These are phyloP conservation scores for Sturmia bella DNA, from an alignment of 2,888 invertebrate species.

Conservation along the genomic window DNA sequence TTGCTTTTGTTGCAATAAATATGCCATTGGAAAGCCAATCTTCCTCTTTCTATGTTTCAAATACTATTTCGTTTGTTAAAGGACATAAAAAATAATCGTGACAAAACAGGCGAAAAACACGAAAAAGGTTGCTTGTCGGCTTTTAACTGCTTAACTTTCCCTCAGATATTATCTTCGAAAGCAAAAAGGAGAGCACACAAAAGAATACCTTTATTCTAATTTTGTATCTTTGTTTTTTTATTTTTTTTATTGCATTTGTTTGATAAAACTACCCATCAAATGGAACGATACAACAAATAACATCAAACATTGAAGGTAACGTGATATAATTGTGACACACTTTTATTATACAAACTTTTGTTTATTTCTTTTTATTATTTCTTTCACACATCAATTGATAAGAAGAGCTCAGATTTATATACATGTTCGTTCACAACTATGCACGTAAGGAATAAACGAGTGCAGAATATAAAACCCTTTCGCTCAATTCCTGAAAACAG, in stretches of 20 bases:
- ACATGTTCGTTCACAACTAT: not conserved
- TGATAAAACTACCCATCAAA: slow-evolving; percentile 63
- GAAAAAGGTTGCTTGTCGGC: slow-evolving; percentile 43
- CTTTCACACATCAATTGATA: not conserved
- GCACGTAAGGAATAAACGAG: not conserved
- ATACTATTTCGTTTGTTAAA: slow-evolving; percentile 42
- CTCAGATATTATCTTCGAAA: slow-evolving; percentile 54
- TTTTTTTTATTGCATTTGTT: slow-evolving; percentile 8
- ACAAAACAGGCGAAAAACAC: slow-evolving; percentile 27
- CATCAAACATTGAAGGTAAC: slow-evolving; percentile 57
- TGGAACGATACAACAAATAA: slow-evolving; percentile 61
- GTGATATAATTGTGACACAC: slow-evolving; percentile 65
- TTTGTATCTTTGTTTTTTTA: slow-evolving; percentile 13
- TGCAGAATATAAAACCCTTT: slow-evolving; percentile 28
- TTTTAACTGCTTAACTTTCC: slow-evolving; percentile 58
- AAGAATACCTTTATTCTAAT: slow-evolving; percentile 1
- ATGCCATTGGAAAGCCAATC: slow-evolving; percentile 28
- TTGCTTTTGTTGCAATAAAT: not conserved
- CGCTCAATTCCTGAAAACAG: slow-evolving; percentile 23
- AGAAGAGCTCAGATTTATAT: slow-evolving; percentile 11
- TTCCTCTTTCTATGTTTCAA: slow-evolving; percentile 12
- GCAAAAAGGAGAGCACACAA: slow-evolving; percentile 13
- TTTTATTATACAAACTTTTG: slow-evolving; percentile 33
- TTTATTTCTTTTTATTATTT: not conserved
- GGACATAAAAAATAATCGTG: slow-evolving; percentile 12